Base-by-base conservation (phyloP, 53 echinoderm and acorn worm species). In the Astropecten irregularis region DNA sequence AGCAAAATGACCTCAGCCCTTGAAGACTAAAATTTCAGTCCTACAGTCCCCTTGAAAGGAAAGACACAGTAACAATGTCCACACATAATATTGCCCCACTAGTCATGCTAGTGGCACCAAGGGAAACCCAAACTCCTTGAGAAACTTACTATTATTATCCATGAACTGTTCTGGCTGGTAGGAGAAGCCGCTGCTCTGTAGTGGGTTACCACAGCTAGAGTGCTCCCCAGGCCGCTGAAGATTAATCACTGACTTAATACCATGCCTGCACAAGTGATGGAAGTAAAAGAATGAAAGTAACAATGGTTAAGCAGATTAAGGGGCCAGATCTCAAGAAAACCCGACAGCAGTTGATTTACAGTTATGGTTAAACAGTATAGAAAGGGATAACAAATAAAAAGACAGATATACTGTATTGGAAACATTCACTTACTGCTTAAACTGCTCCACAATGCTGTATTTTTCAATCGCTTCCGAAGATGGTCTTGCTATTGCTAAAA, bases 361-460 rank as follows among this genome's bases (percentile, higher is more conserved):
- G n/a, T n/a, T n/a, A n/a, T n/a, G n/a, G n/a, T n/a, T n/a, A n/a
- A n/a, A n/a, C n/a, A n/a, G n/a, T n/a, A n/a, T n/a, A n/a, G n/a
- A 14, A 16, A 1, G 18, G 51, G 18, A 51, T 20, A 16, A 44
- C 44, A 9, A 13, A 44, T 51, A 5, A 42, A 42, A 42, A 42
- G 42, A 42, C 42, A 42, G n/a, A n/a, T n/a, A n/a, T n/a, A n/a
- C n/a, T n/a, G n/a, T n/a, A n/a, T n/a, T n/a, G n/a, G n/a, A n/a
- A n/a, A n/a, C n/a, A n/a, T n/a, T n/a, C n/a, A 95, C 94, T 94
- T 81, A 96, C 96, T 89, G 66, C 32, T 92, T 87, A 82, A 96
- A 96, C 63, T 96, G 93, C 1, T 82, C 56, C n/a, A 94, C 88
- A 29, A 96, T 86, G 70, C 89, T 52, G 76, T 76, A 96, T 27